phyloP scores from a whole-genome alignment of 2,797 vertebrate genomes.

The Enteromius treurensis region DNA sequence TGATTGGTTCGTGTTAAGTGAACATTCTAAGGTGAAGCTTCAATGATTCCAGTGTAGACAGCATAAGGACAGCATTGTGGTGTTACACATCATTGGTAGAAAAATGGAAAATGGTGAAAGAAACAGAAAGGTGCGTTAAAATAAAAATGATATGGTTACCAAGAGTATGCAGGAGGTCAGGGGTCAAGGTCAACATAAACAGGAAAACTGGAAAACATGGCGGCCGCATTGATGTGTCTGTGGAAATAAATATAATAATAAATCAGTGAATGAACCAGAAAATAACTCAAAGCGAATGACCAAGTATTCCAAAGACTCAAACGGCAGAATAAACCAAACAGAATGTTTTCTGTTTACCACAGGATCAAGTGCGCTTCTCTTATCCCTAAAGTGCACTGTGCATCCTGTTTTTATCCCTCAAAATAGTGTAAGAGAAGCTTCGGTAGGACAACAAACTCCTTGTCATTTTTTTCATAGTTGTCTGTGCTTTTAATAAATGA shows the following conservation, averaged over 20 bases:
- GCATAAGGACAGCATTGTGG: background rate
- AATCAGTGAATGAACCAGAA: conserved; percentile 85
- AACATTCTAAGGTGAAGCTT: background rate
- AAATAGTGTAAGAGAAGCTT: conserved; percentile 34
- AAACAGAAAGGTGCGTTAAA: conserved; percentile 88
- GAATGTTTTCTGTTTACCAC: conserved; percentile 28
- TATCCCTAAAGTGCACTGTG: conserved; percentile 20
- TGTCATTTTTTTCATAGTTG: conserved; percentile 41
- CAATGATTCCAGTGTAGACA: background rate
- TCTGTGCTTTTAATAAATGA: conserved; percentile 57
- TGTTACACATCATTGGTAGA: background rate
- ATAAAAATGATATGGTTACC: conserved; percentile 99
- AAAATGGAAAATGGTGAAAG: conserved; percentile 70
- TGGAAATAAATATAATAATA: conserved; percentile 93
- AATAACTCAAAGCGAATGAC: conserved; percentile 28
- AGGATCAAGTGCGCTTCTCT: conserved; percentile 23
- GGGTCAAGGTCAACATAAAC: conserved; percentile 99
- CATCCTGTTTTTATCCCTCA: conserved; percentile 45
- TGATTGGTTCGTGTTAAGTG: conserved; percentile 14
- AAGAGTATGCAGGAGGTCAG: conserved; percentile 99
- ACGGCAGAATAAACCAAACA: conserved; percentile 13
- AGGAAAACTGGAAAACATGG: conserved; percentile 93
- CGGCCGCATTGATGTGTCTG: conserved; percentile 93
- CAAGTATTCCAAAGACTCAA: conserved; percentile 16
- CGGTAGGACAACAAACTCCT: conserved; percentile 56